These are phyloP conservation scores for Bryconaethiops microstoma DNA, from an alignment of 2,797 vertebrate genomes.

Conservation along the genomic window DNA sequence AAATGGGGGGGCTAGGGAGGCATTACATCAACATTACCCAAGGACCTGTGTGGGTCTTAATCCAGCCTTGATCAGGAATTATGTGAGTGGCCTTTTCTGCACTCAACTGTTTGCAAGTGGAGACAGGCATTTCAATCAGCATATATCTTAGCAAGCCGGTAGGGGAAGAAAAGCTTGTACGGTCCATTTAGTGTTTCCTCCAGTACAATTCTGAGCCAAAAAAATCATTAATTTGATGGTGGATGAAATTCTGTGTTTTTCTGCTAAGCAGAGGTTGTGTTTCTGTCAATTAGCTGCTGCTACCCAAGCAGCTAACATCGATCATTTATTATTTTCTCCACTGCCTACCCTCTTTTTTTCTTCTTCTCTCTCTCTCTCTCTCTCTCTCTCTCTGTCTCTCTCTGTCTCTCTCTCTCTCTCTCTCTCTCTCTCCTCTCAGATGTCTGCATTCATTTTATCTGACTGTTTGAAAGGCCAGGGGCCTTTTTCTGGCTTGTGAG, in stretches of 20 bases:
- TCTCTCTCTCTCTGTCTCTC: conserved; percentile 15
- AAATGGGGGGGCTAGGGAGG: neutral
- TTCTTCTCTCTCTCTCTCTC: conserved; percentile 7
- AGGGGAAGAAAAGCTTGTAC: conserved; percentile 23
- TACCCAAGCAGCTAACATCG: conserved; percentile 19
- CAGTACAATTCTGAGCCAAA: neutral
- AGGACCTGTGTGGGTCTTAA: neutral
- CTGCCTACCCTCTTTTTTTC: neutral
- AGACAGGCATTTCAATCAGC: conserved; percentile 23
- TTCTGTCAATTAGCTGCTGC: conserved; percentile 32
- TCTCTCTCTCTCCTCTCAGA: conserved; percentile 14
- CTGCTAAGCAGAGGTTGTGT: conserved; percentile 10
- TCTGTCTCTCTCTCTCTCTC: conserved; percentile 10
- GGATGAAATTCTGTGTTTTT: conserved; percentile 15
- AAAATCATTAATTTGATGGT: conserved; percentile 36
- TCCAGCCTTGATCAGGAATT: neutral
- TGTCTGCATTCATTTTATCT: conserved; percentile 36
- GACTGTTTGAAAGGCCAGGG: conserved; percentile 30
- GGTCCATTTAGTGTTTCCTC: conserved; percentile 12
- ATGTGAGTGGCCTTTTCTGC: neutral
- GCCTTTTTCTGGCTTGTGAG: conserved; percentile 13
- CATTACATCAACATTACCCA: no score
- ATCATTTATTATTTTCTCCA: conserved; percentile 25
- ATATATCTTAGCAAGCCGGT: conserved; percentile 17
- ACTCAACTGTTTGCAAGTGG: conserved; percentile 8